Percentiles rank a stretch among this genome's conserved stretches.
These are phyloP conservation scores for Psephotus haematonotus DNA, from an alignment of 2,113 vertebrate species.

Conservation along the genomic window DNA sequence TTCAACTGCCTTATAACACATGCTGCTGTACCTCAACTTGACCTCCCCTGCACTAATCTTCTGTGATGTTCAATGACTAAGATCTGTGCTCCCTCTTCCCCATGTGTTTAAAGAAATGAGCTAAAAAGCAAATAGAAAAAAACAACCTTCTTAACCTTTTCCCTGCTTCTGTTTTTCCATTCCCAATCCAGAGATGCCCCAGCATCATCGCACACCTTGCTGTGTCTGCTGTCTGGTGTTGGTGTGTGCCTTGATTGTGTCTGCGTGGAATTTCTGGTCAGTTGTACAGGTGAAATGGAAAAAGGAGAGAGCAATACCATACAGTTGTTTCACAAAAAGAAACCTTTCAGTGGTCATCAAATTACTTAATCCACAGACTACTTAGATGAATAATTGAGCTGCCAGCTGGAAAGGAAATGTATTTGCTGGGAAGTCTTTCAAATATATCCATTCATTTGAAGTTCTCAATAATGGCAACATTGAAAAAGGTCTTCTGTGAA, in stretches of 20 bases:
- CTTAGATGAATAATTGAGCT: slow-evolving; percentile 33
- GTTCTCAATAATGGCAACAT: slow-evolving; percentile 12
- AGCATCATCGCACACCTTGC: neutral
- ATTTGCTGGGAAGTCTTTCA: slow-evolving; percentile 54
- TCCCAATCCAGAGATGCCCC: neutral
- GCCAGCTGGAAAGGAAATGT: slow-evolving; percentile 29
- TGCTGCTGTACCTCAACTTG: neutral
- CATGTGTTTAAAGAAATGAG: neutral
- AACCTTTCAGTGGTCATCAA: slow-evolving; percentile 32
- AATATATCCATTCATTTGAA: slow-evolving; percentile 49
- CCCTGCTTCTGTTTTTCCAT: neutral
- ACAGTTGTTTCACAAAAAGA: slow-evolving; percentile 44
- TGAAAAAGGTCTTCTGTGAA: slow-evolving; percentile 3
- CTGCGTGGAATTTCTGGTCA: slow-evolving; percentile 1
- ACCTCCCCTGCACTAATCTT: neutral
- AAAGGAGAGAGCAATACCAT: slow-evolving; percentile 17
- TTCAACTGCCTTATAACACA: neutral
- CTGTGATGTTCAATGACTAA: neutral
- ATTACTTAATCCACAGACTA: slow-evolving; percentile 60
- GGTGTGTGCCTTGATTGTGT: neutral
- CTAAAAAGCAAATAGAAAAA: neutral
- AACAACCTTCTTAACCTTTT: neutral
- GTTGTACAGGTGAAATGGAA: neutral
- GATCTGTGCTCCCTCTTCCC: neutral
- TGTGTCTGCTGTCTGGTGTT: neutral